Conservation (phyloP, 1,140 invertebrate genomes). For the Apolygus lucorum region DNA sequence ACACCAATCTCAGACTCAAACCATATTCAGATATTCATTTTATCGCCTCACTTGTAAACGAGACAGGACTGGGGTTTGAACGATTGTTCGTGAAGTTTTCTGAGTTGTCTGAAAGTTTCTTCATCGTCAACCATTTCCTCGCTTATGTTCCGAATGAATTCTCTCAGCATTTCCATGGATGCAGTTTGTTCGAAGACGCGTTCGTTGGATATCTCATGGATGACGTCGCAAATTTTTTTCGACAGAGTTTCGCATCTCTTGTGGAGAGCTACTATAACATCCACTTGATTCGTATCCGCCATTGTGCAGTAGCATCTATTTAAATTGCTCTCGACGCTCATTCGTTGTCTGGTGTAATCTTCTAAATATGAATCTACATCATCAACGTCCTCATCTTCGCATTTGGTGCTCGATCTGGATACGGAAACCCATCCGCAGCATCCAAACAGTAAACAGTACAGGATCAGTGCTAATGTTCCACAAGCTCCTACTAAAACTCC, state of each 20-base stretch:
- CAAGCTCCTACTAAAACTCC: background rate
- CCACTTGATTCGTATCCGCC: background rate
- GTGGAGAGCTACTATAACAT: background rate
- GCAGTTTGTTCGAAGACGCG: background rate
- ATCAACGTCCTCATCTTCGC: background rate
- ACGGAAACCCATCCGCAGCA: background rate
- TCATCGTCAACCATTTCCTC: background rate
- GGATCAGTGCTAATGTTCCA: background rate
- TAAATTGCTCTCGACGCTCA: background rate
- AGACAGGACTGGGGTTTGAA: too few relatives aligned
- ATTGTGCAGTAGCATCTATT: background rate
- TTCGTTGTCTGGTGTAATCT: background rate
- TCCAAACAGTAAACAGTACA: background rate
- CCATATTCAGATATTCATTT: too few relatives aligned
- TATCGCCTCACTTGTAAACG: too few relatives aligned
- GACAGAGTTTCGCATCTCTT: background rate
- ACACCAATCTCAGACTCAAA: too few relatives aligned
- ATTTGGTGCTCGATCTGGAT: background rate
- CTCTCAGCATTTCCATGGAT: background rate
- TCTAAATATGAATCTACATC: background rate
- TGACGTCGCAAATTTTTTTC: background rate
- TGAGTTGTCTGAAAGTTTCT: background rate
- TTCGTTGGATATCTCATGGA: background rate
- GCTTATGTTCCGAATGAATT: background rate
- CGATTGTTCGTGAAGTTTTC: too few relatives aligned